phyloP scores from a whole-genome alignment of 2,113 vertebrate species.

The Leucosticte australis region DNA sequence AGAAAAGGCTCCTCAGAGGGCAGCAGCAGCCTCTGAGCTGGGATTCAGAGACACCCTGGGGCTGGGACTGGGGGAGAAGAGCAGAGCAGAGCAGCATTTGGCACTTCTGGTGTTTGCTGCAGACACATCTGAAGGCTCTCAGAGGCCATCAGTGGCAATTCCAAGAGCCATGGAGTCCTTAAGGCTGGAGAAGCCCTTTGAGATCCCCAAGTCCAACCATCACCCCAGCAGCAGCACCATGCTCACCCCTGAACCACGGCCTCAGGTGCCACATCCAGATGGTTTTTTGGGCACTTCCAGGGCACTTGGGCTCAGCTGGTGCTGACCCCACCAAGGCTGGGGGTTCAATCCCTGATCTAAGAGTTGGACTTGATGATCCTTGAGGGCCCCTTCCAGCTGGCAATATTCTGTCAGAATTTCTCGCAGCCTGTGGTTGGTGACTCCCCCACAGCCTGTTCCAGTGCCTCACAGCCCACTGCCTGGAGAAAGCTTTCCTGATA shows the following conservation, averaged over 20 bases:
- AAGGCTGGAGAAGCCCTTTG: not conserved
- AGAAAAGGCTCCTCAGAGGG: not conserved
- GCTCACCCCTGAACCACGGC: not conserved
- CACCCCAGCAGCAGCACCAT: not conserved
- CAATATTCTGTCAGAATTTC: not conserved
- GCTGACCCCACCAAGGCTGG: not conserved
- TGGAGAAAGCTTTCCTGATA: not conserved
- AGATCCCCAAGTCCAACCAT: not conserved
- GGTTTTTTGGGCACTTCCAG: not conserved
- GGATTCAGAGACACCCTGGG: not conserved
- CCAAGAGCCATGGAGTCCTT: not conserved
- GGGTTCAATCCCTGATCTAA: not conserved
- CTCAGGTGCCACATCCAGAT: not conserved
- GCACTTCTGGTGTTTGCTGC: not conserved
- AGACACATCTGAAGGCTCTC: not conserved
- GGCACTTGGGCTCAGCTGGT: not conserved
- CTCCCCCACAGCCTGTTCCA: not conserved
- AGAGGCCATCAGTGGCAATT: not conserved
- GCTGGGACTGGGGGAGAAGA: not conserved
- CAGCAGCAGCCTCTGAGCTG: not conserved
- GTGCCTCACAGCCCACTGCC: not conserved
- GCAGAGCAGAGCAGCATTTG: not conserved
- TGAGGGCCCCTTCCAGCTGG: not conserved
- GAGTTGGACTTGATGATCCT: accelerated
- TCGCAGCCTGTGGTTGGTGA: not conserved